These are phyloP conservation scores for Galbula dea DNA, from an alignment of 2,113 vertebrate genomes.

Conservation along the genomic window DNA sequence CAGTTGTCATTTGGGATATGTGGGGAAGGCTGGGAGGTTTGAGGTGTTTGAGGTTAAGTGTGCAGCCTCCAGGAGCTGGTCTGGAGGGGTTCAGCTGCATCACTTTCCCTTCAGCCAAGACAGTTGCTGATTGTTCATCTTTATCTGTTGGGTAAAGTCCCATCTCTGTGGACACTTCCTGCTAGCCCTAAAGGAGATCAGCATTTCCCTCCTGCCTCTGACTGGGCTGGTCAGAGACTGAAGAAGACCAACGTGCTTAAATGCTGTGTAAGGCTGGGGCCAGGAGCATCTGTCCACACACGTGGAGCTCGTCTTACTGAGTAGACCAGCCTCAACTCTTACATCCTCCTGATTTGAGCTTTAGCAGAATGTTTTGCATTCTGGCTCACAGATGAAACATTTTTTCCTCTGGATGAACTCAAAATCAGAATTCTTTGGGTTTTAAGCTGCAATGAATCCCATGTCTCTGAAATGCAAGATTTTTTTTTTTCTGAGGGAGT, in stretches of 20 bases:
- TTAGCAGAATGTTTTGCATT: not conserved
- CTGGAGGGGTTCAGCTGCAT: not conserved
- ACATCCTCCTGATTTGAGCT: not conserved
- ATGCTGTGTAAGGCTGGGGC: not conserved
- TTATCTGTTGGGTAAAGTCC: not conserved
- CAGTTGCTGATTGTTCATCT: accelerated
- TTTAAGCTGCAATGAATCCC: not conserved
- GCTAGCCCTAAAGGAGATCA: not conserved
- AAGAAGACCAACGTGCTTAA: not conserved
- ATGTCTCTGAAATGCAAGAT: not conserved
- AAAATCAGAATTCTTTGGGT: not conserved
- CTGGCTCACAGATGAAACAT: not conserved
- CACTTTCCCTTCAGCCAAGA: not conserved
- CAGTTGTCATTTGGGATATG: conserved; percentile 14
- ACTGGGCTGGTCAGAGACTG: not conserved
- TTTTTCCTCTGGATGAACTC: not conserved
- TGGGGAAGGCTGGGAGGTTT: not conserved
- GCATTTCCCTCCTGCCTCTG: not conserved
- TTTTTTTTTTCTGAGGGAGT: not conserved
- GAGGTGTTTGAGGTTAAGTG: not conserved
- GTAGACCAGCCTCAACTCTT: not conserved
- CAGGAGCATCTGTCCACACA: not conserved
- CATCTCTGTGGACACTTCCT: not conserved
- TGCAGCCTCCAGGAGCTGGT: not conserved
- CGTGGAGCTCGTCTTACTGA: not conserved